Base-by-base conservation (phyloP, 2,888 invertebrate genomes). In the Psylliodes chrysocephalus region DNA sequence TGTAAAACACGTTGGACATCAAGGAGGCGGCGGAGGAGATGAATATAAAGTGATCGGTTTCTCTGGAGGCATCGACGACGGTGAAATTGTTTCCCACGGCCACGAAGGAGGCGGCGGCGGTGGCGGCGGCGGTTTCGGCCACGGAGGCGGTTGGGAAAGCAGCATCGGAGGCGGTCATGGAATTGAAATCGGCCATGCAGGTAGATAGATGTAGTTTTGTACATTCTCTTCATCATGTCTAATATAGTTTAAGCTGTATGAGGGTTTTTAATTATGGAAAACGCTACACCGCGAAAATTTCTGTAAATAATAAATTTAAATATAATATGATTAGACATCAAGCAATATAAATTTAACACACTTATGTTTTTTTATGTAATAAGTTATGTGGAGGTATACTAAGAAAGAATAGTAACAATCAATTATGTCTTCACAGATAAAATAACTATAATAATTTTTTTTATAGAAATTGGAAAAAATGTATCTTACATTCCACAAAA, bases 1-100 rank as follows among this genome's bases (percentile, higher is more conserved):
- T 42, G 90, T 90, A 70, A 91, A 92, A 75, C 90, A 91, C 77
- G 83, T 91, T 6, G 42, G 42, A 12, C 42, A 42, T 10, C 18
- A 42, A 18, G 42, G 42, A 17, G 42, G 42, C 7, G 42, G 66
- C 14, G 54, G 64, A 7, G 42, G 42, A 7, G 42, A 42, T 8
- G 42, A 42, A 17, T 42, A 42, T 18, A 42, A 42, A 18, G 42
- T 42, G 1, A 28, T 49, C 28, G 49, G 49, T 1, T 67, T 6
- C 25, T 22, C 25, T 17, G 42, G 66, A 25, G 54, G 64, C 10
- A 42, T 42, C 10, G 42, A 42, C 10, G 42, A 42, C 7, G 42
- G 42, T 1, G 42, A 42, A 42, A 18, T 42, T 2, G 25, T 49
- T 1, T 4, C 28, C 15, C 28, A 30, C 30, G 14, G 60, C 6